These are phyloP conservation scores for Euplexia lucipara DNA, from an alignment of 2,888 invertebrate species.

Conservation along the genomic window DNA sequence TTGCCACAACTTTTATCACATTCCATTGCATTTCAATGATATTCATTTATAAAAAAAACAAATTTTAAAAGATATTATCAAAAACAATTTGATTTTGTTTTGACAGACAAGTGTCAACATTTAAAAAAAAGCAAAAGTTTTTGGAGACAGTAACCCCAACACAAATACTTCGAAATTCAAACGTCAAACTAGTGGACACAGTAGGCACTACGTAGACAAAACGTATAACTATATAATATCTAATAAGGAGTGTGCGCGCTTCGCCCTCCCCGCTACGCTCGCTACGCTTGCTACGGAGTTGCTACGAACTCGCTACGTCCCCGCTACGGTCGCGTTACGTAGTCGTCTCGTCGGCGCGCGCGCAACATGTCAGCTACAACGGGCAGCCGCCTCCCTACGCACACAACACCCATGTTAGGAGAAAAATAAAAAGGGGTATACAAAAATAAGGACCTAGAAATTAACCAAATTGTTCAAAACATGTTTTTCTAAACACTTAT, in stretches of 20 bases:
- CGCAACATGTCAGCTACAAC: slow-evolving; percentile 89
- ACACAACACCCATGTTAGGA: slow-evolving; percentile 73
- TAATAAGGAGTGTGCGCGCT: slow-evolving; percentile 53
- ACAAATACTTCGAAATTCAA: not conserved
- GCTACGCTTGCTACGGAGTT: slow-evolving; percentile 38
- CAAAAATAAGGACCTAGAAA: slow-evolving; percentile 45
- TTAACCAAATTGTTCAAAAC: not conserved
- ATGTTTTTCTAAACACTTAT: too few relatives aligned
- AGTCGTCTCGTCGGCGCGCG: slow-evolving; percentile 72
- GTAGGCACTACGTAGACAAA: slow-evolving; percentile 47
- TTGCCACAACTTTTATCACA: slow-evolving; percentile 62
- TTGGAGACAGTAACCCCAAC: slow-evolving; percentile 1
- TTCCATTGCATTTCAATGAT: slow-evolving; percentile 38
- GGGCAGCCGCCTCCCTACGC: slow-evolving; percentile 87
- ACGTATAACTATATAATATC: slow-evolving; percentile 37
- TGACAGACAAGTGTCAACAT: not conserved
- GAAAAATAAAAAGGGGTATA: slow-evolving; percentile 51
- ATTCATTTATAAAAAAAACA: slow-evolving; percentile 6
- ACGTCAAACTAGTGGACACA: slow-evolving; percentile 56
- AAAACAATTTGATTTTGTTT: not conserved
- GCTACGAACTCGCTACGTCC: slow-evolving; percentile 43
- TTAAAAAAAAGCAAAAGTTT: not conserved
- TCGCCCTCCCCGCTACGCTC: slow-evolving; percentile 40
- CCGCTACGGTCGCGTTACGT: slow-evolving; percentile 53
- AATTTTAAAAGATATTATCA: not conserved